Percentiles rank a stretch among this genome's conserved stretches.
phyloP scores from a whole-genome alignment of 2,797 vertebrate species.

The Chelonia mydas region DNA sequence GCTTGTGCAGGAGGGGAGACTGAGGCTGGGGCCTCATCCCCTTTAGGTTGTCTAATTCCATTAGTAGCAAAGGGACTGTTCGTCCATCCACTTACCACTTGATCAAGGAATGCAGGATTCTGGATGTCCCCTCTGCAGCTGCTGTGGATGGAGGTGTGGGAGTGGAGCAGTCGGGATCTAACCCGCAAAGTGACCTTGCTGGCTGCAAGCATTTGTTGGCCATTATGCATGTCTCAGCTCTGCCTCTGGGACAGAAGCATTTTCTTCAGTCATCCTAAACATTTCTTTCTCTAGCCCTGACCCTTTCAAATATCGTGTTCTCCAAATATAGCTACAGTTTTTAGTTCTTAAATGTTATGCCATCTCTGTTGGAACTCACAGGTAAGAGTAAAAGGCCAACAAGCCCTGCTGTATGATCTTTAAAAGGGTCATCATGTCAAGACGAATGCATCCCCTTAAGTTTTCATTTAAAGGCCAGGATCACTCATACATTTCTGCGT shows the following conservation, averaged over 20 bases:
- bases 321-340: neutral
- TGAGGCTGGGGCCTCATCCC: neutral
- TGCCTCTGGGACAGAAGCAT: neutral
- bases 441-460: constrained; percentile 46
- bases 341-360: constrained; percentile 21
- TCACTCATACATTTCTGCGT: constrained; percentile 47
- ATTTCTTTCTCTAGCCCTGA: neutral
- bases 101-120: neutral
- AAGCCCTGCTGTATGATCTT: constrained; percentile 42
- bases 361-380: constrained; percentile 41
- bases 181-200: neutral
- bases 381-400: constrained; percentile 62
- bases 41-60: too few species aligned
- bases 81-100: too few species aligned
- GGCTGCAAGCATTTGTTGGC: neutral
- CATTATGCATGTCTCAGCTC: neutral
- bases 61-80: too few species aligned
- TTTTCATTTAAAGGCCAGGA: constrained; percentile 60
- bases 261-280: neutral
- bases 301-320: neutral
- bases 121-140: neutral
- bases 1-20: neutral
- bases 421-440: constrained; percentile 54
- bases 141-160: neutral
- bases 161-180: neutral